phyloP scores from a whole-genome alignment of 1,140 invertebrate genomes.

The Meteorus sp. region DNA sequence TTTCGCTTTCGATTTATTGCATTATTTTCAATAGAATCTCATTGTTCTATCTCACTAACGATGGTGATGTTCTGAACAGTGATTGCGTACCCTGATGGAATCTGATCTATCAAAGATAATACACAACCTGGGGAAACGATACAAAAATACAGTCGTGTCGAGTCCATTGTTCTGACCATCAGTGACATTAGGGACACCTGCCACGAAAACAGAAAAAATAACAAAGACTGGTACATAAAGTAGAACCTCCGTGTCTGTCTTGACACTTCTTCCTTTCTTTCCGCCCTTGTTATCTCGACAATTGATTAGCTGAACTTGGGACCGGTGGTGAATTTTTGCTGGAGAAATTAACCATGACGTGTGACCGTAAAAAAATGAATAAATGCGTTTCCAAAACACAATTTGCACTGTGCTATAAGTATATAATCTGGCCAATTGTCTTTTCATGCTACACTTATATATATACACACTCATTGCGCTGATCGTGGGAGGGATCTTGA shows the following conservation, averaged over 20 bases:
- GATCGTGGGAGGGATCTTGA: constrained; percentile 23
- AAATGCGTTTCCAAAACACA: no score
- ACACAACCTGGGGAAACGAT: background rate
- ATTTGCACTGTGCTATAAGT: no score
- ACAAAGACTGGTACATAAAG: constrained; percentile 2
- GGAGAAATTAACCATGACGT: constrained; percentile 6
- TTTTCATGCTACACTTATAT: background rate
- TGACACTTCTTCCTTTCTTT: constrained; percentile 7
- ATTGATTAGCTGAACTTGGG: constrained; percentile 32
- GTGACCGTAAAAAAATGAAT: constrained; percentile 1
- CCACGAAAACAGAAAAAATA: constrained; percentile 34
- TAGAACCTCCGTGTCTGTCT: background rate
- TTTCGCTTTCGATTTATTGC: no score
- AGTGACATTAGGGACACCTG: no score
- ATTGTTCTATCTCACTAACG: no score
- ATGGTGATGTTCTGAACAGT: no score
- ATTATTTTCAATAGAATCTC: no score
- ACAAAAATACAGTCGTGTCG: constrained; percentile 13
- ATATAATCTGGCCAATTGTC: no score
- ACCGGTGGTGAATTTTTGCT: constrained; percentile 9
- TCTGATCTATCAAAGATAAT: no score
- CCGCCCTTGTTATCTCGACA: constrained; percentile 40
- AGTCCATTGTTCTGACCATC: constrained; percentile 39
- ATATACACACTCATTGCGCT: no score
- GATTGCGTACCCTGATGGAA: no score